These are phyloP conservation scores for Loxodonta africana DNA, from an alignment of 2,113 vertebrate species.

Conservation along the genomic window DNA sequence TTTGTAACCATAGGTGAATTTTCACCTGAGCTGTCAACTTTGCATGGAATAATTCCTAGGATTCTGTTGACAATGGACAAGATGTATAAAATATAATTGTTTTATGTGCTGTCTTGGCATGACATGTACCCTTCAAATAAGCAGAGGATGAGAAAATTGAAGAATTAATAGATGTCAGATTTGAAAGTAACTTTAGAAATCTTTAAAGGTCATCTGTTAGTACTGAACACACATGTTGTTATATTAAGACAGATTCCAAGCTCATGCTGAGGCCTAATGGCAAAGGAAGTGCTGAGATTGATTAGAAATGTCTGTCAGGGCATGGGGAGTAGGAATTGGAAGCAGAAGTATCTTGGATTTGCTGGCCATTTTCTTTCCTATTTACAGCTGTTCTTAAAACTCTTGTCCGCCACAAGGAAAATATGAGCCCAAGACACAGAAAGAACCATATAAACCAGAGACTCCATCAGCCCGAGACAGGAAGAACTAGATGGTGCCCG, in stretches of 20 bases:
- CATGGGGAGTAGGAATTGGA: not conserved
- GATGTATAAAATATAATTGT: not conserved
- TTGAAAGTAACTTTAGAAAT: not conserved
- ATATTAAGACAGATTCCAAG: not conserved
- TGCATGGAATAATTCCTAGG: not conserved
- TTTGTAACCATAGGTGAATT: constrained; percentile 18
- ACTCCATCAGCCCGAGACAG: too few species aligned
- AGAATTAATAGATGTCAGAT: not conserved
- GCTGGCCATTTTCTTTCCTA: not conserved
- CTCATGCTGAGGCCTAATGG: not conserved
- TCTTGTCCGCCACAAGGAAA: too few species aligned
- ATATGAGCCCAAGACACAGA: too few species aligned
- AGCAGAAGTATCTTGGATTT: not conserved
- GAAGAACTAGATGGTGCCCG: too few species aligned
- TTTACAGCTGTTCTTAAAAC: not conserved
- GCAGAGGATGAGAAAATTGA: not conserved
- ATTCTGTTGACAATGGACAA: not conserved
- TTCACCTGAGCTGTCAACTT: not conserved
- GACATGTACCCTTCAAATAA: not conserved
- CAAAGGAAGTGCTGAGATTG: not conserved
- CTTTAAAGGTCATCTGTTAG: not conserved
- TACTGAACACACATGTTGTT: not conserved
- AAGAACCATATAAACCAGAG: too few species aligned
- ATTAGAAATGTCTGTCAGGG: not conserved
- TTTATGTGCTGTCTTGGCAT: not conserved